Percentiles rank a stretch among this genome's conserved stretches.
Evolutionary conservation across 2,888 invertebrate species (phyloP).

Genomic region (Tipula unca): DNA sequence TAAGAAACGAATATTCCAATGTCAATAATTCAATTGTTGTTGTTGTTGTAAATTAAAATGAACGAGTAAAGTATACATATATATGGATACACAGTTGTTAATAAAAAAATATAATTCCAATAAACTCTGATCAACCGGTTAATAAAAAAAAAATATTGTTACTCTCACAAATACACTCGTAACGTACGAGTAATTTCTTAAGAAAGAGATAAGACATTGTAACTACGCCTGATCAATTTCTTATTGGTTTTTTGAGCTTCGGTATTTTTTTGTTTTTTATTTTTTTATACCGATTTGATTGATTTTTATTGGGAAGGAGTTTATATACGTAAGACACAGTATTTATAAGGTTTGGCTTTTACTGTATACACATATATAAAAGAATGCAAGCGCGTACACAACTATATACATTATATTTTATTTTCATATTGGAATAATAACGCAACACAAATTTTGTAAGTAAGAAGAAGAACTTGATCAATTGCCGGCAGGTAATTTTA

Average conservation of each 20-base stretch:
- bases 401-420: neutral
- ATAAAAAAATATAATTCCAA: neutral
- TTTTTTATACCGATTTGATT: neutral
- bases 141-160: neutral
- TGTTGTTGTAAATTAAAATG: neutral
- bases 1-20: neutral
- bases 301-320: neutral
- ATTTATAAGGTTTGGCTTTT: neutral
- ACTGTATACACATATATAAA: neutral
- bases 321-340: slow-evolving; percentile 4
- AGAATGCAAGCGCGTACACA: neutral
- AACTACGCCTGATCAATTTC: slow-evolving; percentile 2
- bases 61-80: neutral
- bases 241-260: slow-evolving; percentile 14
- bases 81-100: neutral
- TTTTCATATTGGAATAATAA: neutral
- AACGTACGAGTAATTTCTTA: neutral
- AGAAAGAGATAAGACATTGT: slow-evolving; percentile 8
- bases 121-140: neutral
- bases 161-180: neutral
- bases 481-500: slow-evolving; percentile 2
- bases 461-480: slow-evolving; percentile 8
- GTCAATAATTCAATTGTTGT: neutral
- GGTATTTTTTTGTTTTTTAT: neutral
- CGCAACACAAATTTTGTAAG: neutral